Percentiles rank a stretch among this genome's conserved stretches.
Evolutionary conservation across 2,797 vertebrate species (phyloP).

Genomic region (Cuniculus paca): DNA sequence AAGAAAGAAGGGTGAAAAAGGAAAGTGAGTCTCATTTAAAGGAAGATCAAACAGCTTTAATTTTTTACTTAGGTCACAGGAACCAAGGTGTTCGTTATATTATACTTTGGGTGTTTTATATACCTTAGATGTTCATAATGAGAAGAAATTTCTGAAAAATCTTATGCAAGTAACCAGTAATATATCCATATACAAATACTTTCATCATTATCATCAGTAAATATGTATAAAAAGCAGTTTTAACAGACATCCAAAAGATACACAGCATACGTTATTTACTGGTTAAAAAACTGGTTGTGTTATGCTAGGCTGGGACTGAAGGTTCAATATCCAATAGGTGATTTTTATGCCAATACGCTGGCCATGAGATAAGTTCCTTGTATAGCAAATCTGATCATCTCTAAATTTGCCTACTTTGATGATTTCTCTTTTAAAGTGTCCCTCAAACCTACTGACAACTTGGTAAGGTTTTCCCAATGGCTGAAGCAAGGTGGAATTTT

Average conservation of each 20-base stretch:
- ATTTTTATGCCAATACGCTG: not conserved
- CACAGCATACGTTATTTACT: not conserved
- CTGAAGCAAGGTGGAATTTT: not conserved
- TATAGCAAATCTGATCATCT: not conserved
- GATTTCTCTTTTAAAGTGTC: not conserved
- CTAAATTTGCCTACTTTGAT: not conserved
- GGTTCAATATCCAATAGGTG: not conserved
- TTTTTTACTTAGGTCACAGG: not conserved
- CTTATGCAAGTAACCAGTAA: not conserved
- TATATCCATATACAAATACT: not conserved
- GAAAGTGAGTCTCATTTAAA: not conserved
- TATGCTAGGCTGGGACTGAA: not conserved
- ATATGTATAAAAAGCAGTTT: slow-evolving; percentile 1
- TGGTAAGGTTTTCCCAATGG: not conserved
- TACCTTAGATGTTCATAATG: not conserved
- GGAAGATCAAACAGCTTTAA: not conserved
- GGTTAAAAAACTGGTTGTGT: not conserved
- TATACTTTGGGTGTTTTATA: not conserved
- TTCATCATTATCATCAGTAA: not conserved
- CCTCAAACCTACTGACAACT: not conserved
- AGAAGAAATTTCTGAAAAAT: slow-evolving; percentile 15
- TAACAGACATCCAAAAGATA: not conserved
- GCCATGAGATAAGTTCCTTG: not conserved
- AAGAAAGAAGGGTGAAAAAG: not conserved
- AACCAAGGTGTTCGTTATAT: not conserved